Base-by-base conservation (phyloP, 2,797 vertebrate genomes). In the Gila robusta region DNA sequence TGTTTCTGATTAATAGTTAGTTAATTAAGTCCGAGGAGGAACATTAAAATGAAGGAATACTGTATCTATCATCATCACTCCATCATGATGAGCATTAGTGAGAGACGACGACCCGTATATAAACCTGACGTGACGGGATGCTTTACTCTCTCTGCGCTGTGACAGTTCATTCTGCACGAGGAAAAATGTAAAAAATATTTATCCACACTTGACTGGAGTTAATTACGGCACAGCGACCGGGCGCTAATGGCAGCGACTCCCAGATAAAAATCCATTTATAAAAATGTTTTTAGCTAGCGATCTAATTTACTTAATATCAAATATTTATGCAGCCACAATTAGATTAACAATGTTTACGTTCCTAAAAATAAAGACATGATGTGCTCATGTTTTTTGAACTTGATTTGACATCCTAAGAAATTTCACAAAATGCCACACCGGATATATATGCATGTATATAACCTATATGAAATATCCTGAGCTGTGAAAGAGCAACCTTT, bases 121-220 rank as follows among this genome's bases (percentile, higher is more conserved):
- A 96, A 96, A 97, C 92, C 92, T 94, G 94, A 96, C 97, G 96
- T 98, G 98, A 98, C 97, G 97, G 95, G 96, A 96, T 95, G 97
- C 95, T 96, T 95, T 1, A 0, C 72, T 97, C 95, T 96, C 96
- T 96, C 96, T 97, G 95, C 93, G 93, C 97, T 96, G 96, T 97
- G 97, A 97, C 97, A 97, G 97, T 97, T 97, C 96, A 97, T 97
- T 98, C 96, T 96, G 96, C 95, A 98, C 94, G 94, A 97, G 96
- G 95, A 97, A 97, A 97, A 97, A 97, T 96, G 97, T 99, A 97
- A 98, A 97, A 98, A 98, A 97, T 97, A 95, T 97, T 99, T 99
- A 99, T 97, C 96, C 96, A 96, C 96, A 97, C 97, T 97, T 96
- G 96, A 96, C 94, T 95, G 96, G 96, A 98, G 96, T 98, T 98